phyloP scores from a whole-genome alignment of 2,113 vertebrate species.

The Pao palembangensis region DNA sequence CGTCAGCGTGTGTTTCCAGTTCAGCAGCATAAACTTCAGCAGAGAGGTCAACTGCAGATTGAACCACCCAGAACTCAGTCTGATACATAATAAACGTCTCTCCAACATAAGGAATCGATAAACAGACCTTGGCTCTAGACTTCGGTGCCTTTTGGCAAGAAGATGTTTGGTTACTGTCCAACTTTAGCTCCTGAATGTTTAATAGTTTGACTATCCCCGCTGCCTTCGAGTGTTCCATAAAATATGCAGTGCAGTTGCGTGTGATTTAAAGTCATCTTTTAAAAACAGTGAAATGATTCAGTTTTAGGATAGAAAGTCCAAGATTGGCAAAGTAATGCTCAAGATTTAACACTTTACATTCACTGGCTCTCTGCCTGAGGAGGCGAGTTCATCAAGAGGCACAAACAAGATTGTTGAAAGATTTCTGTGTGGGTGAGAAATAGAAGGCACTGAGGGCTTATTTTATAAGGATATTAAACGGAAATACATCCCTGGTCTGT shows the following conservation, averaged over 20 bases:
- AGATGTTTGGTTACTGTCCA: constrained; percentile 25
- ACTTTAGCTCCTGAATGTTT: constrained; percentile 13
- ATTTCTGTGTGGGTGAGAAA: constrained; percentile 13
- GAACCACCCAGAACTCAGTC: constrained; percentile 26
- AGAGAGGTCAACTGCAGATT: constrained; percentile 52
- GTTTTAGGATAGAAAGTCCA: neutral
- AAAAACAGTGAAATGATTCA: constrained; percentile 10
- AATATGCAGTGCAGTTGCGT: neutral
- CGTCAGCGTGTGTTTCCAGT: constrained; percentile 29
- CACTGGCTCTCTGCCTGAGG: neutral
- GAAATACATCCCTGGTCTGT: neutral
- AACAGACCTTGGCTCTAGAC: constrained; percentile 46
- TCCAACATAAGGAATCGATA: constrained; percentile 49
- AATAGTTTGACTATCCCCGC: constrained; percentile 19
- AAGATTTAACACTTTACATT: constrained; percentile 21
- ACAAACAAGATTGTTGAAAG: constrained; percentile 16
- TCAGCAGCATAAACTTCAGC: constrained; percentile 26
- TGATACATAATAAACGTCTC: constrained; percentile 57
- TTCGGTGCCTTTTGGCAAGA: constrained; percentile 37
- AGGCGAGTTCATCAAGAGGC: constrained; percentile 23
- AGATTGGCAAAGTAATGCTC: constrained; percentile 5
- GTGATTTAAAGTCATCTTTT: constrained; percentile 10
- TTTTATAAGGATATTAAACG: constrained; percentile 3
- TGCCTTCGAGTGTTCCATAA: neutral
- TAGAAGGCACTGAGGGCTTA: constrained; percentile 3